Percentiles rank a stretch among this genome's conserved stretches.
phyloP scores from a whole-genome alignment of 2,797 vertebrate genomes.

The Forpus xanthops region DNA sequence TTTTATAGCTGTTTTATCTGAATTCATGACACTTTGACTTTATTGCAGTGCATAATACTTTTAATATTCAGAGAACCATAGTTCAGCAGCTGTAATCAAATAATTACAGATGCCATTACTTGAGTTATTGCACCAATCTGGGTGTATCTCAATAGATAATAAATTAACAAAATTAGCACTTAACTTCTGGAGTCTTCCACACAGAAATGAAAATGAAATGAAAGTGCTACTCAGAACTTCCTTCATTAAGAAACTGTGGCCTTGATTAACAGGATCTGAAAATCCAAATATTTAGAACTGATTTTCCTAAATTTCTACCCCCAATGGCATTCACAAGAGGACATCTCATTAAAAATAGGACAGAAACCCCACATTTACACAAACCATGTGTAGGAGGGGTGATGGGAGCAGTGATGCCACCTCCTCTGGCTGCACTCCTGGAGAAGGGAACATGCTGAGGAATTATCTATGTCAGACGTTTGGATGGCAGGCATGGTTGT shows the following conservation, averaged over 20 bases:
- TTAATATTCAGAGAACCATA: background rate
- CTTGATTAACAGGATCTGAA: constrained; percentile 8
- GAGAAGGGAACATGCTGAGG: background rate
- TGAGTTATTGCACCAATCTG: background rate
- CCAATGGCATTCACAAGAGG: background rate
- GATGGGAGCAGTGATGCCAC: background rate
- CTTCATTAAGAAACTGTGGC: background rate
- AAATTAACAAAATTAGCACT: constrained; percentile 2
- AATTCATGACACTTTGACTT: background rate
- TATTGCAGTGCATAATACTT: background rate
- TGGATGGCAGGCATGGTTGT: accelerated
- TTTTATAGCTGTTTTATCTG: background rate
- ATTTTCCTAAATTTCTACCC: background rate
- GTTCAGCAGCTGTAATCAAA: constrained; percentile 24
- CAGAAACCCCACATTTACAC: background rate
- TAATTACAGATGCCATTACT: constrained; percentile 27
- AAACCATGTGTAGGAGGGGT: background rate
- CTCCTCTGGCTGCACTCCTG: background rate
- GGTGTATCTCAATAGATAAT: constrained; percentile 7
- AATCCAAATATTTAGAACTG: background rate
- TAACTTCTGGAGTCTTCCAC: background rate
- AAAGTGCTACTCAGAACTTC: background rate
- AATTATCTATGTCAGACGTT: background rate
- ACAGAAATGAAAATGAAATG: background rate
- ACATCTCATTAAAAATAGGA: background rate